Base-by-base conservation (phyloP, 2,797 vertebrate genomes). In the Channallabes apus region DNA sequence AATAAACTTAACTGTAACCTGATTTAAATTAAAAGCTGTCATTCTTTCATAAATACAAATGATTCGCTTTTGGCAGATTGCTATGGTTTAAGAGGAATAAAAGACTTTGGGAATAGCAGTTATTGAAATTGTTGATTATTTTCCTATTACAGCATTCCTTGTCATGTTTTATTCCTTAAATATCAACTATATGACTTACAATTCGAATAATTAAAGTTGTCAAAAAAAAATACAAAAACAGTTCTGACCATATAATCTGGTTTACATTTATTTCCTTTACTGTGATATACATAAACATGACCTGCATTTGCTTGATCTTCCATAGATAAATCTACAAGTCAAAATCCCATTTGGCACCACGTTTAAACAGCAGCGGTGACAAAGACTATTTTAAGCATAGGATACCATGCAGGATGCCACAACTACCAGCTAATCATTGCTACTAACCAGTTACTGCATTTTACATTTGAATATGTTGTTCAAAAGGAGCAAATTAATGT, bases 151-250 rank as follows among this genome's bases (percentile, higher is more conserved):
- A 2, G 24, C n/a, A 65, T 22, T 41, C 38, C 38, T 4, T 1
- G 62, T 54, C 41, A 29, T 67, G 79, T 32, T 67, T 81, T 67
- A 67, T 67, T 80, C 62, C 41, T 29, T 29, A 29, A 5, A 22
- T 14, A 51, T 67, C 41, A 67, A 54, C 62, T 54, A 56, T 32
- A 32, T 24, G 18, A 32, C 6, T 54, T 68, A 41, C 17, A 59
- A 32, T 17, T 69, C 6, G 62, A 71, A 80, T 46, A 32, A 69
- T 51, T 24, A 59, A 17, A 35, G 24, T 59, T 78, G 46, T 12
- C 2, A 27, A 75, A 79, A 83, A 90, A 81, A 82, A 91, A 93
- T 90, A 88, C 90, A 92, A 92, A 88, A 91, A 5, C 65, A 75
- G 59, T 84, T 82, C 72, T 46, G 81, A 73, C 32, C 85, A 84